These are phyloP conservation scores for Aspidoscelis tigris DNA, from an alignment of 2,113 vertebrate species.

Conservation along the genomic window DNA sequence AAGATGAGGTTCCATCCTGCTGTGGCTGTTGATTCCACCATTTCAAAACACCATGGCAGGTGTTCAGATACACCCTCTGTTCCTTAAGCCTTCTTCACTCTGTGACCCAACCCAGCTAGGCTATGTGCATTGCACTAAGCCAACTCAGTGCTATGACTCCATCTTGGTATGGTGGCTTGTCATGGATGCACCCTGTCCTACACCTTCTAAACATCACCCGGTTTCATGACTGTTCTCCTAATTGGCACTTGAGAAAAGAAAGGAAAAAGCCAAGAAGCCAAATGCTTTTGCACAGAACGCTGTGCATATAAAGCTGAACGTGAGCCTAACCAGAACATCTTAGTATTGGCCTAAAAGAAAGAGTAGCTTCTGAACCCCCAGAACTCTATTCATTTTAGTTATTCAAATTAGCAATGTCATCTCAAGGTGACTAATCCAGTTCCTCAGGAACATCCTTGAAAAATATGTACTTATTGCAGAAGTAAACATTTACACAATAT, in stretches of 20 bases:
- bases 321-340: neutral
- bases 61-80: no score
- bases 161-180: no score
- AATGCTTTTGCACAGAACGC: neutral
- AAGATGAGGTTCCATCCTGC: no score
- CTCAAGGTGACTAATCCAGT: constrained; percentile 28
- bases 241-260: neutral
- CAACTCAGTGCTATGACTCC: no score
- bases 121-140: no score
- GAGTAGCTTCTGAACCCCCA: neutral
- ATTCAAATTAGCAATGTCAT: neutral
- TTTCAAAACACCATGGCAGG: no score
- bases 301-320: neutral
- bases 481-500: constrained; percentile 59
- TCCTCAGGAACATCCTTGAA: constrained; percentile 58
- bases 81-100: no score
- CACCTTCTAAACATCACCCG: neutral
- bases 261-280: no score
- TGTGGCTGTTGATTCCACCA: no score
- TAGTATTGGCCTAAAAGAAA: neutral
- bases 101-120: no score
- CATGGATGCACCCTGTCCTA: no score
- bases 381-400: constrained; percentile 1
- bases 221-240: neutral
- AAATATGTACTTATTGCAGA: constrained; percentile 42